These are phyloP conservation scores for Lagopus leucura DNA, from an alignment of 2,113 vertebrate species.

Conservation along the genomic window DNA sequence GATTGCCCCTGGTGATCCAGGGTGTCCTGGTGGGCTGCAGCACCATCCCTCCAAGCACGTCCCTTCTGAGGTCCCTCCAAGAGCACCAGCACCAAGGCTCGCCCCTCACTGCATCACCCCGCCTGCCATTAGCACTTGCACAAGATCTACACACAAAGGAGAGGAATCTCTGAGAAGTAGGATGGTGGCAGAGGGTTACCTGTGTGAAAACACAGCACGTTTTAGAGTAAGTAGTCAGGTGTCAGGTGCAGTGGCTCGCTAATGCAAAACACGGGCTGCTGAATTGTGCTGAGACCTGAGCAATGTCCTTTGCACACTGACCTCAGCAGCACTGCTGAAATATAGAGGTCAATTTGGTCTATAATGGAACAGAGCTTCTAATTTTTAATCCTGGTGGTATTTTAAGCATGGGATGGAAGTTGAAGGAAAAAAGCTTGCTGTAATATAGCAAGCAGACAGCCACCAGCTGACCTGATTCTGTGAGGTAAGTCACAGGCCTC, in stretches of 20 bases:
- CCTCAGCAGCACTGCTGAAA: slow-evolving; percentile 3
- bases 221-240: not conserved
- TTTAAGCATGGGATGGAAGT: slow-evolving; percentile 5
- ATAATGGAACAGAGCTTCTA: slow-evolving; percentile 54
- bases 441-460: slow-evolving; percentile 18
- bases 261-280: not conserved
- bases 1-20: not conserved
- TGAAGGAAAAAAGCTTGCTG: not conserved
- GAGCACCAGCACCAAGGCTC: not conserved
- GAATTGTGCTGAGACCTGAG: not conserved
- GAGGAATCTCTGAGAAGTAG: not conserved
- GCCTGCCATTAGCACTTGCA: not conserved
- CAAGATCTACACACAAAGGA: not conserved
- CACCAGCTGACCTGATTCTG: slow-evolving; percentile 53
- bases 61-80: not conserved
- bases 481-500: not conserved
- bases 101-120: not conserved
- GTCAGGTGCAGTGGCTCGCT: not conserved
- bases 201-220: accelerated
- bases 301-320: not conserved
- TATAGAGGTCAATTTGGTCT: slow-evolving; percentile 46
- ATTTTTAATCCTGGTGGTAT: slow-evolving; percentile 55
- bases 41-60: accelerated
- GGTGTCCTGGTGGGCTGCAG: not conserved
- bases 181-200: not conserved